Base-by-base conservation (phyloP, 2,888 invertebrate species). In the Cheiracanthium punctorium region DNA sequence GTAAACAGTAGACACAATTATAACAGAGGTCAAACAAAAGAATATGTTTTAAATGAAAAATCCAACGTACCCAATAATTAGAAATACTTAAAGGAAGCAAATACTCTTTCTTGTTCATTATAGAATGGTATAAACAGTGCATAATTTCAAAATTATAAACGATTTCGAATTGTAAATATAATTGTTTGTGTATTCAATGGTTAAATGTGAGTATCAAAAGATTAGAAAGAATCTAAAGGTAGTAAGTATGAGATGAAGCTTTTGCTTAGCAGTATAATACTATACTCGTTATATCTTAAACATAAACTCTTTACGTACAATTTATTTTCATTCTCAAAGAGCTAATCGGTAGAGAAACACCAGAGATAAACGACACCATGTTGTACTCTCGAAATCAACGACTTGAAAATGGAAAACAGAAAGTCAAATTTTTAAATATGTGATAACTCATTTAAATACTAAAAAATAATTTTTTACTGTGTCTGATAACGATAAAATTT, bases 281-380 rank as follows among this genome's bases (percentile, higher is more conserved):
- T 37, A 8, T 37, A 37, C 12, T 37, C 17, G 2, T 48, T 48
- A 48, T 17, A 48, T 48, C 10, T 17, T 17, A 2, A 14, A 48
- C 48, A 17, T 48, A 17, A 48, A 7, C 17, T 10, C 2, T 2
- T 48, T 48, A 48, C 8, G 48, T 48, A 48, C 17, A 48, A 48
- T 48, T 64, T 64, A 64, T 28, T 12, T 29, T 10, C 10, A 64
- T 64, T 7, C 20, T 12, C 30, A 30, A 24, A 67, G 2, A 32
- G 32, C 30, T 7, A 32, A 17, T 67, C 32, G 58, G 58, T 24
- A 58, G 5, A 5, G 24, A 24, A 24, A 1, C 58, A 58, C 4
- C 58, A 58, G 58, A 58, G 58, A 85, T 73, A 85, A 85, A 85
- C 77, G 73, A 58, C 43, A 85, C 84, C 84, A 85, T 85, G 69